These are phyloP conservation scores for Dolichallabes microphthalmus DNA, from an alignment of 2,113 vertebrate species.

Conservation along the genomic window DNA sequence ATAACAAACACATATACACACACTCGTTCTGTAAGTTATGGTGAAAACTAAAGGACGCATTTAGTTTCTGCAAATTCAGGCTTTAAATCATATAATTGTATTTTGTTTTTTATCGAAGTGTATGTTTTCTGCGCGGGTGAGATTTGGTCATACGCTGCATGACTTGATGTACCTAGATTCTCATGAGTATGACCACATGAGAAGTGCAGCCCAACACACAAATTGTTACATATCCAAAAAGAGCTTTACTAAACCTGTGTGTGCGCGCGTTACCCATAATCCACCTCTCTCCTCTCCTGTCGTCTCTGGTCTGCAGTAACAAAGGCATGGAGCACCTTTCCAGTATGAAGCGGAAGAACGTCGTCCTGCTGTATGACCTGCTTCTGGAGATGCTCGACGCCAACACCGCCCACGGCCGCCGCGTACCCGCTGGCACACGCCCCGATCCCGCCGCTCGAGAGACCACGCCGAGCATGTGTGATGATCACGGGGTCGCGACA, in stretches of 20 bases:
- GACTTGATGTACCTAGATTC: too few species aligned
- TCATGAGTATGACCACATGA: too few species aligned
- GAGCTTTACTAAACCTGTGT: not conserved
- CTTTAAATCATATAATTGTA: too few species aligned
- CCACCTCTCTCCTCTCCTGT: not conserved
- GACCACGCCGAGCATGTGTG: constrained; percentile 49
- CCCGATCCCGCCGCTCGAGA: constrained; percentile 27
- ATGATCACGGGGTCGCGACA: constrained; percentile 16
- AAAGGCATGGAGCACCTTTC: constrained; percentile 96
- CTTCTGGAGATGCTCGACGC: constrained; percentile 96
- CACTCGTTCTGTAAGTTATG: too few species aligned
- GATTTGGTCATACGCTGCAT: too few species aligned
- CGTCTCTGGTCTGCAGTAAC: constrained; percentile 75
- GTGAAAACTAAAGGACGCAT: too few species aligned
- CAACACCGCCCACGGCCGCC: constrained; percentile 76
- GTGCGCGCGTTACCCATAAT: not conserved
- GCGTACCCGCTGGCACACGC: constrained; percentile 55
- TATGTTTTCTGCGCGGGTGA: too few species aligned
- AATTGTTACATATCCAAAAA: not conserved
- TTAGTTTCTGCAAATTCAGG: too few species aligned
- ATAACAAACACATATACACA: too few species aligned
- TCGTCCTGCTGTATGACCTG: constrained; percentile 90
- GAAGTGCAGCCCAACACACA: too few species aligned
- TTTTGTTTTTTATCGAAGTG: too few species aligned
- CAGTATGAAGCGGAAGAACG: constrained; percentile 94